Conservation (phyloP, 1,140 invertebrate species). For the Lordiphosa clarofinis region DNA sequence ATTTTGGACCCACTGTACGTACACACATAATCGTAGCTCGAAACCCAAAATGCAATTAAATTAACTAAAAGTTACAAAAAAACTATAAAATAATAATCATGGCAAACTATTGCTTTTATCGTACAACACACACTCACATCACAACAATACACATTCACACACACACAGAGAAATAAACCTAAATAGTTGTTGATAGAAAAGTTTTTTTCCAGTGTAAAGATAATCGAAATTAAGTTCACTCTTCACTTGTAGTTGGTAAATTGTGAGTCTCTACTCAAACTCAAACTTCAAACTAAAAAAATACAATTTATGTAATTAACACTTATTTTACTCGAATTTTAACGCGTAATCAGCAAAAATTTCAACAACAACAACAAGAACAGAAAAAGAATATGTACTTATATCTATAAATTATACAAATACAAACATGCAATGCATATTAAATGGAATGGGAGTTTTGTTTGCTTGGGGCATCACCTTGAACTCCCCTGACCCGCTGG, state of each 20-base stretch:
- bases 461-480: no score
- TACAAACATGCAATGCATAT: constrained; percentile 58
- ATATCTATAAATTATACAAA: constrained; percentile 60
- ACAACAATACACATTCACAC: background rate
- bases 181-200: constrained; percentile 48
- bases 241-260: constrained; percentile 37
- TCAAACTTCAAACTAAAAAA: constrained; percentile 7
- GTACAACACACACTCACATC: constrained; percentile 30
- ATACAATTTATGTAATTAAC: constrained; percentile 59
- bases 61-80: constrained; percentile 36
- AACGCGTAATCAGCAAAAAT: constrained; percentile 53
- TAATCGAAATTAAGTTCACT: constrained; percentile 40
- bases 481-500: no score
- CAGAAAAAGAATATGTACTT: constrained; percentile 53
- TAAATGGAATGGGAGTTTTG: background rate
- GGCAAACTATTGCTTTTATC: constrained; percentile 56
- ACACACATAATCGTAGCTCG: constrained; percentile 22
- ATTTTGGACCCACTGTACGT: background rate
- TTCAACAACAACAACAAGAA: constrained; percentile 36
- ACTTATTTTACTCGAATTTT: constrained; percentile 62
- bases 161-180: constrained; percentile 16
- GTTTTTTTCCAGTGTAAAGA: constrained; percentile 49
- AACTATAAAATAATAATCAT: constrained; percentile 22
- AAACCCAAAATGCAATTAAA: constrained; percentile 32
- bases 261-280: no score